Conservation (phyloP, 1,140 invertebrate genomes). For the Berghia stephanieae region DNA sequence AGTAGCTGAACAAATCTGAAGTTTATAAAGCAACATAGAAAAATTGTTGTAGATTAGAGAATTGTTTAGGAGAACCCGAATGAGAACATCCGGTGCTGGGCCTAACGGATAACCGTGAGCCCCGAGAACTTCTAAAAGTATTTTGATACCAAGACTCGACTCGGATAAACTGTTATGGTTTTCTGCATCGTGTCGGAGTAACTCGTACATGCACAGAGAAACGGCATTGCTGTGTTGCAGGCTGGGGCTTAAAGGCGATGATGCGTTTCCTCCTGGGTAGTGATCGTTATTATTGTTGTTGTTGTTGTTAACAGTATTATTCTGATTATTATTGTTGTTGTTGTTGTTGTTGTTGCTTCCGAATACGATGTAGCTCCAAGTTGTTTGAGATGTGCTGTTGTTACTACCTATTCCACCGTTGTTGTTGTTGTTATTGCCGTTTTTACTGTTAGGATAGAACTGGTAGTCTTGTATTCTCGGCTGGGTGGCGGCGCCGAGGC, state of each 20-base stretch:
- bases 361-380: too few species aligned
- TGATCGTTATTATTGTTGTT: too few species aligned
- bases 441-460: too few species aligned
- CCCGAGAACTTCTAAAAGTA: slow-evolving; percentile 7
- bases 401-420: too few species aligned
- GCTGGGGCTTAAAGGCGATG: not conserved
- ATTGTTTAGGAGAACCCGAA: slow-evolving; percentile 11
- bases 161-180: not conserved
- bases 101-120: slow-evolving; percentile 21
- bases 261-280: too few species aligned
- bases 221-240: slow-evolving; percentile 23
- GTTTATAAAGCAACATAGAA: slow-evolving; percentile 15
- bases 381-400: too few species aligned
- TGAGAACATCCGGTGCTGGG: not conserved
- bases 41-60: not conserved
- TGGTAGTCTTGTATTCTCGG: slow-evolving; percentile 21
- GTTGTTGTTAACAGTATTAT: too few species aligned
- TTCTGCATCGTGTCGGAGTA: slow-evolving; percentile 2
- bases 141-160: not conserved
- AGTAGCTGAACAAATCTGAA: slow-evolving; percentile 10
- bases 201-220: slow-evolving; percentile 17
- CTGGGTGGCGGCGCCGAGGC: slow-evolving; percentile 9
- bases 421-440: too few species aligned
- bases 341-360: too few species aligned
- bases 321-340: too few species aligned